Conservation (phyloP, 2,888 invertebrate genomes). For the Nudaria mundana region DNA sequence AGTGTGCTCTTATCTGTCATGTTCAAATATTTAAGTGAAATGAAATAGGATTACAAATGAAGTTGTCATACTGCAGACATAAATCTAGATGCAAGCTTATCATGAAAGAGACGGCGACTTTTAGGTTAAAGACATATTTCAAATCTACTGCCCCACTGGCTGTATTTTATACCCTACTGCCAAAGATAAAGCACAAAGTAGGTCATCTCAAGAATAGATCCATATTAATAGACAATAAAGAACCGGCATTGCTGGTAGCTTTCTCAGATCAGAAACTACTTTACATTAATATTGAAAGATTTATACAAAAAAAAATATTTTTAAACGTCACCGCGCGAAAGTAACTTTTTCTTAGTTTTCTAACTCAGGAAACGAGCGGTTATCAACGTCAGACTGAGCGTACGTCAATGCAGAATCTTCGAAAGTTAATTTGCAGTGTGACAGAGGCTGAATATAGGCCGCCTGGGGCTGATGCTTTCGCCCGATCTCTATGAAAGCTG, state of each 20-base stretch:
- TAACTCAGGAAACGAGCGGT: slow-evolving; percentile 25
- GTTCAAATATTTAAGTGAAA: slow-evolving; percentile 28
- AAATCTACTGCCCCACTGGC: no score
- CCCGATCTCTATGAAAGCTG: slow-evolving; percentile 33
- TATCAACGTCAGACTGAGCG: slow-evolving; percentile 32
- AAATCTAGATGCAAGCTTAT: not conserved
- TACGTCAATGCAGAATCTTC: slow-evolving; percentile 38
- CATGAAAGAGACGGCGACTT: not conserved
- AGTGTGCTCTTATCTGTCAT: slow-evolving; percentile 28
- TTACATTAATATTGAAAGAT: no score
- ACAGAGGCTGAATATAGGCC: slow-evolving; percentile 45
- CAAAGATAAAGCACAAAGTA: not conserved
- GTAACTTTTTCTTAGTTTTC: slow-evolving; percentile 29
- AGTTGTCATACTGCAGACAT: not conserved
- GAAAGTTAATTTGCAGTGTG: slow-evolving; percentile 52
- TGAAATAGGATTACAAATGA: slow-evolving; percentile 4
- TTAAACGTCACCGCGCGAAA: slow-evolving; percentile 3
- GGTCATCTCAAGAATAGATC: not conserved
- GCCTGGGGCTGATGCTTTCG: slow-evolving; percentile 49
- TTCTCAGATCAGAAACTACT: no score
- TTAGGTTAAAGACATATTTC: no score
- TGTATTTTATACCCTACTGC: not conserved
- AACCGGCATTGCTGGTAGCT: no score
- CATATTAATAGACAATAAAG: not conserved
- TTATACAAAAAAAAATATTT: no score